A percentile compares a stretch with the other conserved stretches of the same genome.
These are phyloP conservation scores for Tetrapedia diversipes DNA, from an alignment of 2,888 invertebrate genomes.

Conservation along the genomic window DNA sequence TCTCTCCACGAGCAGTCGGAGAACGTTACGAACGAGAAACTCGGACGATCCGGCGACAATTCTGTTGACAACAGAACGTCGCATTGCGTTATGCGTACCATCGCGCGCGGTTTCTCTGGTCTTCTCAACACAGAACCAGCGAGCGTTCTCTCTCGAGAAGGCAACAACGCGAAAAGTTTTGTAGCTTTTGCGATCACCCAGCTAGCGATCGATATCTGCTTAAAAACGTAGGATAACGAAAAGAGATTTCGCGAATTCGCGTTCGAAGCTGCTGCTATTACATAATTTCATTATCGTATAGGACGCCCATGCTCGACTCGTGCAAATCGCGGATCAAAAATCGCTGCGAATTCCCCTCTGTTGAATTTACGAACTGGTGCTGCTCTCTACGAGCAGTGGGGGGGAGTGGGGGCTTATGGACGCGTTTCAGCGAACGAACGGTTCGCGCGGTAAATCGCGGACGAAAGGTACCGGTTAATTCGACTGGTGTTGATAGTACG, in stretches of 20 bases:
- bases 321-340: neutral
- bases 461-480: neutral
- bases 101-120: neutral
- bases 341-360: neutral
- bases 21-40: conserved; percentile 14
- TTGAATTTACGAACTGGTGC: no score
- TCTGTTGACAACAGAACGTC: conserved; percentile 20
- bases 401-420: no score
- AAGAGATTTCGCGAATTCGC: neutral
- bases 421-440: neutral
- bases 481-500: neutral
- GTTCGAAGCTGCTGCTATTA: conserved; percentile 15
- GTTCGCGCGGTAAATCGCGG: neutral
- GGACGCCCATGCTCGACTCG: neutral
- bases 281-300: conserved; percentile 28
- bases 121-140: no score
- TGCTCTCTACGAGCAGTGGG: no score
- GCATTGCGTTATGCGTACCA: neutral
- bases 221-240: neutral
- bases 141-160: no score
- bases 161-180: conserved; percentile 2
- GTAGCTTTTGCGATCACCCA: neutral
- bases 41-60: conserved; percentile 48
- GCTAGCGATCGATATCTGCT: conserved; percentile 18
- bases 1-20: neutral